Percentiles rank a stretch among this genome's conserved stretches.
These are phyloP conservation scores for Oryctes rhinoceros DNA, from an alignment of 1,140 invertebrate genomes.

Conservation along the genomic window DNA sequence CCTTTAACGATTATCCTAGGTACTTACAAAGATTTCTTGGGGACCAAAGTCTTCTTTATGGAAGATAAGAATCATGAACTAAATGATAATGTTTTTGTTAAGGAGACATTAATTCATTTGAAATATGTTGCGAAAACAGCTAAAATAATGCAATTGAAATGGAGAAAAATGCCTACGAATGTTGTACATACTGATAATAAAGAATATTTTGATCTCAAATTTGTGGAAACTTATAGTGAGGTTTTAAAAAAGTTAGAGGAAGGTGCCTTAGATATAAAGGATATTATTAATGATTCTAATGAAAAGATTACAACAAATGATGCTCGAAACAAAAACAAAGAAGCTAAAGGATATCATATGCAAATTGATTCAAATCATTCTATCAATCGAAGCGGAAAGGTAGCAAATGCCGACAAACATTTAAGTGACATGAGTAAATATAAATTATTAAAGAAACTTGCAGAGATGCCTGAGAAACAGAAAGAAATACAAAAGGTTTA, in stretches of 20 bases:
- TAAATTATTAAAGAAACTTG: slow-evolving; percentile 31
- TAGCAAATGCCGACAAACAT: background rate
- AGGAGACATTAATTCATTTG: slow-evolving; percentile 4
- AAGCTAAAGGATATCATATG: background rate
- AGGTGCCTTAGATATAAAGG: slow-evolving; percentile 26
- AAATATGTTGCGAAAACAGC: slow-evolving; percentile 41
- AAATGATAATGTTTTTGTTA: slow-evolving; percentile 37
- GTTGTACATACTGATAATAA: background rate
- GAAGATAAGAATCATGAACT: slow-evolving; percentile 35
- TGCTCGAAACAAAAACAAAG: background rate
- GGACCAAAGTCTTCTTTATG: slow-evolving; percentile 43
- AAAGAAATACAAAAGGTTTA: slow-evolving; percentile 27
- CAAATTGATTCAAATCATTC: background rate
- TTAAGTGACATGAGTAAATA: background rate
- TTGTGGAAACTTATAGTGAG: slow-evolving; percentile 22
- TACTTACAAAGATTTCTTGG: slow-evolving; percentile 40
- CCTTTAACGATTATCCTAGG: background rate
- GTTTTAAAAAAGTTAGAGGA: slow-evolving; percentile 35
- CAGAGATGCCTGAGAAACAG: background rate
- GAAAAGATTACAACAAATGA: slow-evolving; percentile 2
- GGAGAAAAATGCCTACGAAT: slow-evolving; percentile 20
- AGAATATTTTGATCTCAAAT: slow-evolving; percentile 18
- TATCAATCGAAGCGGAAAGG: background rate
- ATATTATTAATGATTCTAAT: slow-evolving; percentile 12
- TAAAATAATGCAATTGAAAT: slow-evolving; percentile 42